phyloP scores from a whole-genome alignment of 2,113 vertebrate genomes.

The Gymnorhina tibicen region DNA sequence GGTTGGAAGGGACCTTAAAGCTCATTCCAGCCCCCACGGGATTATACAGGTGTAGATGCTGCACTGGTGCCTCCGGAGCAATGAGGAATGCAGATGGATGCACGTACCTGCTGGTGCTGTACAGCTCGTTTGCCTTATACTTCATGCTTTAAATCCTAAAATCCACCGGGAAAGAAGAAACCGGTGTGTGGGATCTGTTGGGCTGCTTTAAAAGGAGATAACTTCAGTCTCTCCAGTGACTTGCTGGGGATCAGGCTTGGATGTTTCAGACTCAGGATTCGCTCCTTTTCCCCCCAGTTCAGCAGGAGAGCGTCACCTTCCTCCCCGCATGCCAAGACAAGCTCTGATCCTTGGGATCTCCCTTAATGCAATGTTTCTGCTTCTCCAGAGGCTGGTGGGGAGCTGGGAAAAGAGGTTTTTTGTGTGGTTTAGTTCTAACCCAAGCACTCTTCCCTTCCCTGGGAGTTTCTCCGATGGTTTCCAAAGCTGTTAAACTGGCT shows the following conservation, averaged over 20 bases:
- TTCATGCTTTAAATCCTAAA: not conserved
- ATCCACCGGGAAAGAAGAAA: not conserved
- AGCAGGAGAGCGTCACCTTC: not conserved
- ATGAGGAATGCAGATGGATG: not conserved
- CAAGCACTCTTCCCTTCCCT: not conserved
- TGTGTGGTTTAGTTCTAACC: not conserved
- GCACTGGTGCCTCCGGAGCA: not conserved
- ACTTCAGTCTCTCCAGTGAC: not conserved
- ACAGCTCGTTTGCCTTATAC: not conserved
- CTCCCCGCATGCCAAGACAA: not conserved
- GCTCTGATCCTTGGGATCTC: not conserved
- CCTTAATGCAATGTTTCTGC: not conserved
- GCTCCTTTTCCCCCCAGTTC: not conserved
- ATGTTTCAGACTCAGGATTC: not conserved
- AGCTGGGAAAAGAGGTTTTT: not conserved
- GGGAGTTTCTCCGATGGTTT: not conserved
- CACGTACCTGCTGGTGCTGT: not conserved
- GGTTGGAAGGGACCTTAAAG: not conserved
- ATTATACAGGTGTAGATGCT: not conserved
- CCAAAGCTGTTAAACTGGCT: constrained; percentile 1
- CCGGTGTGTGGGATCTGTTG: rapidly evolving
- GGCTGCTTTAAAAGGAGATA: not conserved
- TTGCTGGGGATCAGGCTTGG: not conserved
- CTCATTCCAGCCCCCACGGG: not conserved
- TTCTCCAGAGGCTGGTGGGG: not conserved